Evolutionary conservation across 1,140 invertebrate genomes (phyloP), one percentile per base, ranked within the genome.

Genomic region (Alviniconcha marisindica): DNA sequence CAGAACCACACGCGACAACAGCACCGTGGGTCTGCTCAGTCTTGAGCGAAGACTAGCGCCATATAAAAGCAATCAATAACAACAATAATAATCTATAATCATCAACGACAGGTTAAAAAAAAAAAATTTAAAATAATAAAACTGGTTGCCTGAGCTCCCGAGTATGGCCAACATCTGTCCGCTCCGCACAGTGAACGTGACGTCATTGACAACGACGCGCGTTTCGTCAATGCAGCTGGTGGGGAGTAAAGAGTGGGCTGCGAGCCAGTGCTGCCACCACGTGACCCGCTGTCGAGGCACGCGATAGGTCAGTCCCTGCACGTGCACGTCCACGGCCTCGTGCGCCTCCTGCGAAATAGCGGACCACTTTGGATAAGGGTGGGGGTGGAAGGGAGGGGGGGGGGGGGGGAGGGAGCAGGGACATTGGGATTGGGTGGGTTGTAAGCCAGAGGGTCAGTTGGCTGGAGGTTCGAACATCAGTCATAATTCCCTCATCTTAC

Each of bases 111-210:
- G n/a, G n/a, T n/a, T n/a, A n/a, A n/a, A n/a, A n/a, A n/a, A n/a
- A n/a, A n/a, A n/a, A n/a, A n/a, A n/a, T n/a, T n/a, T n/a, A n/a
- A n/a, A n/a, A n/a, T n/a, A n/a, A n/a, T n/a, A n/a, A n/a, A n/a
- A n/a, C n/a, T n/a, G n/a, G n/a, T n/a, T 86, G 89, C 90, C 90
- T 66, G 89, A 91, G 71, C 88, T 89, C 31, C 91, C 91, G 86
- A 91, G 83, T 36, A 91, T 89, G 54, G 90, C 90, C 85, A 91
- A 73, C 86, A 91, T 88, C 69, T 90, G 87, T 1, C 89, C 90
- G 82, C 89, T 89, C 60, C 86, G 88, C 31, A 88, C 87, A 14
- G 83, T 85, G 54, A 91, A 91, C 14, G 87, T 86, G 38, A 91
- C 88, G 40, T 89, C 87, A 51, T 89, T 83, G 18, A 91, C 86